A percentile compares a stretch with the other conserved stretches of the same genome.
Conservation (phyloP, 92 coral and sea anemone species). For the Epizoanthus stellaris region DNA sequence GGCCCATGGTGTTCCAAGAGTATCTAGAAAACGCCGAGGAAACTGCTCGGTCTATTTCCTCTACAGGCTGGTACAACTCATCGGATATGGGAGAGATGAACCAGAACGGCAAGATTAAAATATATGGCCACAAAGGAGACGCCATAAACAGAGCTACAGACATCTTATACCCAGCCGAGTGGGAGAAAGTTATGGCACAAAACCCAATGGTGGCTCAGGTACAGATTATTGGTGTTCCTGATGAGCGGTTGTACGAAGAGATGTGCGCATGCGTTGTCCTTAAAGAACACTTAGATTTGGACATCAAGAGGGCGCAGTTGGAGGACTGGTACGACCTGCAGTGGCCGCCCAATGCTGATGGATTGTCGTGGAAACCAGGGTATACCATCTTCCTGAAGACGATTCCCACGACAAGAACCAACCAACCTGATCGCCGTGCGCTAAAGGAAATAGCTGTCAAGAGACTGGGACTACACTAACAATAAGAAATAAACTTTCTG, state of each 20-base stretch:
- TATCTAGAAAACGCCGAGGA: slow-evolving; percentile 49
- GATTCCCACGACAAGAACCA: slow-evolving; percentile 50
- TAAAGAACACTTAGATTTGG: slow-evolving; percentile 31
- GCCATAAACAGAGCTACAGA: slow-evolving; percentile 60
- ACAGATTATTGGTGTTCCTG: slow-evolving; percentile 67
- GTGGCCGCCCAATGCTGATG: slow-evolving; percentile 27
- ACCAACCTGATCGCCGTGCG: slow-evolving; percentile 42
- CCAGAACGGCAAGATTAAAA: slow-evolving; percentile 42
- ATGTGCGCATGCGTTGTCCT: slow-evolving; percentile 66
- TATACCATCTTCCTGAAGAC: slow-evolving; percentile 37
- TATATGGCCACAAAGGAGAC: slow-evolving; percentile 51
- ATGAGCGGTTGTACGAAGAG: slow-evolving; percentile 60
- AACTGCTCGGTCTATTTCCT: slow-evolving; percentile 24
- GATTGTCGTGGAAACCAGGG: slow-evolving; percentile 52
- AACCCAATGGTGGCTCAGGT: slow-evolving; percentile 53
- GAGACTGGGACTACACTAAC: slow-evolving; percentile 21
- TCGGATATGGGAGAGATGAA: slow-evolving; percentile 51
- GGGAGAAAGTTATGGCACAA: slow-evolving; percentile 45
- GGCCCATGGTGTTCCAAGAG: slow-evolving; percentile 38
- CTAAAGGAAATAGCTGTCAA: slow-evolving; percentile 42
- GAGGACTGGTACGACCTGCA: slow-evolving; percentile 55
- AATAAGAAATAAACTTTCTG: no score
- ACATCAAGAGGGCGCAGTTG: slow-evolving; percentile 1
- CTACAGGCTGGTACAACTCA: slow-evolving; percentile 59
- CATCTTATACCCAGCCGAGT: slow-evolving; percentile 42